A percentile compares a stretch with the other conserved stretches of the same genome.
These are phyloP conservation scores for Scotopteryx bipunctaria DNA, from an alignment of 2,888 invertebrate genomes.

Conservation along the genomic window DNA sequence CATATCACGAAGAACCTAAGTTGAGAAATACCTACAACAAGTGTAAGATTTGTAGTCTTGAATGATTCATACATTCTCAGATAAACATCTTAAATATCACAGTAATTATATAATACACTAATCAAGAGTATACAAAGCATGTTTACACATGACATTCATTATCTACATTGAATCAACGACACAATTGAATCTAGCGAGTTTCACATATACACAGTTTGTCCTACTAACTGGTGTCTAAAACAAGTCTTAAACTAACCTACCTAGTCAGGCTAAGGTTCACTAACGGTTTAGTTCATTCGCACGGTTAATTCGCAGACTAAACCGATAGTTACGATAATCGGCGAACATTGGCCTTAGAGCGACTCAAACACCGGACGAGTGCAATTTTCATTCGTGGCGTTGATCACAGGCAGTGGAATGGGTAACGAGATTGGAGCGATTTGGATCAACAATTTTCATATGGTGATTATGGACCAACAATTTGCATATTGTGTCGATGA, in stretches of 20 bases:
- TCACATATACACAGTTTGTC: slow-evolving; percentile 24
- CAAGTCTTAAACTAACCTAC: slow-evolving; percentile 17
- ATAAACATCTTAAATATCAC: slow-evolving; percentile 75
- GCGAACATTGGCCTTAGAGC: slow-evolving; percentile 45
- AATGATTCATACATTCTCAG: slow-evolving; percentile 66
- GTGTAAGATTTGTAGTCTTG: too few relatives aligned
- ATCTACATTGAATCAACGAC: slow-evolving; percentile 12
- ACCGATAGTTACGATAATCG: not conserved
- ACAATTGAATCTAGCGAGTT: slow-evolving; percentile 11
- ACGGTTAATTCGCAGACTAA: too few relatives aligned
- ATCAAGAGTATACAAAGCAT: slow-evolving; percentile 20
- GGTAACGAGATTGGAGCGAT: slow-evolving; percentile 52
- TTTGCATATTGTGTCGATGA: slow-evolving; percentile 11
- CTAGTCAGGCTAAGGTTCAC: slow-evolving; percentile 19
- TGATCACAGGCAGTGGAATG: slow-evolving; percentile 78
- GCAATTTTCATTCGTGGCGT: slow-evolving; percentile 69
- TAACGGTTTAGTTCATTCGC: too few relatives aligned
- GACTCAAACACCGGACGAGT: slow-evolving; percentile 72
- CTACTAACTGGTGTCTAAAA: slow-evolving; percentile 24
- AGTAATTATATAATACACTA: slow-evolving; percentile 63
- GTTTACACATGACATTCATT: slow-evolving; percentile 14
- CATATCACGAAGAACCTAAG: slow-evolving; percentile 12
- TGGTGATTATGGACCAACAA: too few relatives aligned
- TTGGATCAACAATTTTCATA: slow-evolving; percentile 30
- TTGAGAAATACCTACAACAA: slow-evolving; percentile 57